These are phyloP conservation scores for Ophioderma brevispina DNA, from an alignment of 35 echinoderm and acorn worm genomes.

Conservation along the genomic window DNA sequence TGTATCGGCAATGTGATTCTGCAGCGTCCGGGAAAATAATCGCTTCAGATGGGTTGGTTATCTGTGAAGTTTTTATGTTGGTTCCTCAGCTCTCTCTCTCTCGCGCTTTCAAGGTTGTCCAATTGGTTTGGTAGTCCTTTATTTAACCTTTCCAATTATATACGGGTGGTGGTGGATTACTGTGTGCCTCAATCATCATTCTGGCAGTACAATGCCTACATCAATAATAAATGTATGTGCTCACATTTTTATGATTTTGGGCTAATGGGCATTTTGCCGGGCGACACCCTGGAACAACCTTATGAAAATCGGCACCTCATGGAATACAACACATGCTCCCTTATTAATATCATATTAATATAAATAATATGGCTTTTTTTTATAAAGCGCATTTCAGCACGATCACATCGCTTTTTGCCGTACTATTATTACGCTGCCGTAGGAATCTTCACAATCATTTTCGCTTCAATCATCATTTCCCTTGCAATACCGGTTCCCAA, in stretches of 20 bases:
- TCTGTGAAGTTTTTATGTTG: background rate
- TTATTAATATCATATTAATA: no score
- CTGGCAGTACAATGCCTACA: background rate
- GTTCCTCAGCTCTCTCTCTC: background rate
- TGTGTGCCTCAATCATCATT: background rate
- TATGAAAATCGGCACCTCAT: background rate
- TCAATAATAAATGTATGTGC: background rate
- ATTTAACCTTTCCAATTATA: background rate
- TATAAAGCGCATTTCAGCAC: no score
- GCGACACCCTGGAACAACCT: background rate
- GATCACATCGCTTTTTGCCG: no score
- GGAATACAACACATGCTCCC: no score
- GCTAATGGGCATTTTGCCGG: no score
- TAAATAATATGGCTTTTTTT: no score
- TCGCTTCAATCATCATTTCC: no score
- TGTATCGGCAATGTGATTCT: background rate
- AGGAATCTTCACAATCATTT: no score
- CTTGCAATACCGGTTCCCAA: no score
- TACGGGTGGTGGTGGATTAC: background rate
- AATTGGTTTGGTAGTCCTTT: background rate
- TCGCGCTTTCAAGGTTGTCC: background rate
- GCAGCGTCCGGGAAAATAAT: background rate
- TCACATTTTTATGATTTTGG: no score
- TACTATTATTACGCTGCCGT: no score
- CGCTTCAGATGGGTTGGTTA: background rate